A percentile compares a stretch with the other conserved stretches of the same genome.
Evolutionary conservation across 2,797 vertebrate species (phyloP).

Genomic region (Melopsittacus undulatus): DNA sequence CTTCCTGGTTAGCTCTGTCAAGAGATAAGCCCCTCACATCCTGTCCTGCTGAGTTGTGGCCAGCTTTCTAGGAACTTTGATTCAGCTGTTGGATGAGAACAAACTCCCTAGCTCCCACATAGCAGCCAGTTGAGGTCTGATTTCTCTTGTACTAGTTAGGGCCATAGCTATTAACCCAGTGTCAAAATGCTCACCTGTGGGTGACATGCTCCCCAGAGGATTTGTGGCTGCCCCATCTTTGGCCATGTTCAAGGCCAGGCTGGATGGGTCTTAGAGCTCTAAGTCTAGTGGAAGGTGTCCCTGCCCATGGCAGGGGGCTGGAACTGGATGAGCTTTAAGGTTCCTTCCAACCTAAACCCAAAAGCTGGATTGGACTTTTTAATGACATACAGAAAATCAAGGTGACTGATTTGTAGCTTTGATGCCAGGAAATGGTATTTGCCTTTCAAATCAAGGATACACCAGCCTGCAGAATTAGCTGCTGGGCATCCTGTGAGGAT

Average conservation of each 20-base stretch:
- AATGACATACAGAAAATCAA: neutral
- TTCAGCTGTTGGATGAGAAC: neutral
- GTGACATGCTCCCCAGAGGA: neutral
- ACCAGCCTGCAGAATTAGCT: constrained; percentile 58
- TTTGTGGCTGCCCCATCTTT: neutral
- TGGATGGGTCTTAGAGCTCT: neutral
- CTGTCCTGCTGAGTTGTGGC: neutral
- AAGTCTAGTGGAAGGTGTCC: neutral
- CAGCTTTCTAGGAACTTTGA: constrained; percentile 4
- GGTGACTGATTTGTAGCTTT: neutral
- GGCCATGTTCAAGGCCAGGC: neutral
- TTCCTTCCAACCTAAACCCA: neutral
- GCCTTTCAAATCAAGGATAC: constrained; percentile 20
- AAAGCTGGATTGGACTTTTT: neutral
- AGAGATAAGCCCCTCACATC: neutral
- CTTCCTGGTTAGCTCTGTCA: neutral
- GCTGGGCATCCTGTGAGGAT: constrained; percentile 54
- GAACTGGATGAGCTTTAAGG: neutral
- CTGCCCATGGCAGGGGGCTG: neutral
- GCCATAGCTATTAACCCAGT: neutral
- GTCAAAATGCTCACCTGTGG: neutral
- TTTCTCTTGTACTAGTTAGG: neutral
- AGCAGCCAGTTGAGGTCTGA: neutral
- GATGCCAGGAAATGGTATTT: neutral
- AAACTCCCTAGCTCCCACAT: neutral